phyloP scores from a whole-genome alignment of 2,797 vertebrate genomes.

The Megaceryle alcyon region DNA sequence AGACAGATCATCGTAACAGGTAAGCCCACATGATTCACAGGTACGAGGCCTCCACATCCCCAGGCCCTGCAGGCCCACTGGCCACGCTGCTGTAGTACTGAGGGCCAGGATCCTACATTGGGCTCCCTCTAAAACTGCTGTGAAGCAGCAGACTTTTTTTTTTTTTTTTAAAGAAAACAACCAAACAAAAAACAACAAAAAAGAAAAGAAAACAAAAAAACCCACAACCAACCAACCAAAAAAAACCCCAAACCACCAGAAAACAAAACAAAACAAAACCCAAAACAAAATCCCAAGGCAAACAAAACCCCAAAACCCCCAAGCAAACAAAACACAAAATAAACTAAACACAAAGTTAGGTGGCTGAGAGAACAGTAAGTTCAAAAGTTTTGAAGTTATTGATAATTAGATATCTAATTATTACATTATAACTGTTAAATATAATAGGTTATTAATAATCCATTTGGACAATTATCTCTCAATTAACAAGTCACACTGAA shows the following conservation, averaged over 20 bases:
- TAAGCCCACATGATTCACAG: not conserved
- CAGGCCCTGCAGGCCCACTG: not conserved
- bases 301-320: too few species aligned
- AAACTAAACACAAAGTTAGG: not conserved
- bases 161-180: not conserved
- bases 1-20: not conserved
- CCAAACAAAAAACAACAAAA: too few species aligned
- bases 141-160: not conserved
- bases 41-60: not conserved
- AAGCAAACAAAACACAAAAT: too few species aligned
- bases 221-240: too few species aligned
- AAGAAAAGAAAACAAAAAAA: too few species aligned
- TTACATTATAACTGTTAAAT: not conserved
- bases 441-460: not conserved
- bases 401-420: not conserved
- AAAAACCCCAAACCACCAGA: too few species aligned
- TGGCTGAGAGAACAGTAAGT: not conserved
- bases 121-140: not conserved
- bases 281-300: too few species aligned
- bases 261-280: too few species aligned
- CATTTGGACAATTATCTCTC: not conserved
- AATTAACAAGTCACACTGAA: not conserved
- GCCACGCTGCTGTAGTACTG: not conserved
- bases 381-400: not conserved
- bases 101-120: not conserved